Evolutionary conservation across 2,113 vertebrate species (phyloP).

Genomic region (Speoplatyrhinus poulsoni): DNA sequence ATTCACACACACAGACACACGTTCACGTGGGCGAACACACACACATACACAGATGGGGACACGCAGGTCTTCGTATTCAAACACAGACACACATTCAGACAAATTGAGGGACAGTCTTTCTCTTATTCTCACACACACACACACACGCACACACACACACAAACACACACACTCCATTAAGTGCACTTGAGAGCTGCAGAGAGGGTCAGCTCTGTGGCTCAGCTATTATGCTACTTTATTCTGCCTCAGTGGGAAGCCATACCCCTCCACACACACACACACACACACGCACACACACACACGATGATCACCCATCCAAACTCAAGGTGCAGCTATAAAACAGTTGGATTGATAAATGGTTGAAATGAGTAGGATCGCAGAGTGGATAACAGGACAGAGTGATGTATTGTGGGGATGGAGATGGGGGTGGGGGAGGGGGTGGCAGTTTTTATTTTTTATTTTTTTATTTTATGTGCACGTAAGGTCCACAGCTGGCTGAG

Average conservation of each 20-base stretch:
- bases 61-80: conserved; percentile 9
- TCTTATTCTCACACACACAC: not conserved
- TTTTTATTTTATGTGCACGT: conserved; percentile 38
- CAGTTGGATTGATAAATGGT: conserved; percentile 53
- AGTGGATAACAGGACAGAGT: not conserved
- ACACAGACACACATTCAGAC: not conserved
- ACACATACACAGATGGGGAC: conserved; percentile 4
- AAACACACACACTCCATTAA: conserved; percentile 51
- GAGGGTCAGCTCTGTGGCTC: conserved; percentile 71
- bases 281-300: conserved; percentile 20
- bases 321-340: conserved; percentile 75
- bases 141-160: not conserved
- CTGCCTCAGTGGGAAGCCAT: conserved; percentile 66
- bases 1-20: conserved; percentile 40
- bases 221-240: conserved; percentile 74
- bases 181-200: conserved; percentile 67
- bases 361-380: conserved; percentile 13
- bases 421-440: no score
- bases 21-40: not conserved
- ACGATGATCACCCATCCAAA: conserved; percentile 56
- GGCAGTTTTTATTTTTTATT: conserved; percentile 2
- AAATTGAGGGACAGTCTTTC: not conserved
- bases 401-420: not conserved
- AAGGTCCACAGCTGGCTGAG: conserved; percentile 54
- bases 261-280: conserved; percentile 29